Base-by-base conservation (phyloP, 53 echinoderm and acorn worm genomes). In the Zoroaster sp. region DNA sequence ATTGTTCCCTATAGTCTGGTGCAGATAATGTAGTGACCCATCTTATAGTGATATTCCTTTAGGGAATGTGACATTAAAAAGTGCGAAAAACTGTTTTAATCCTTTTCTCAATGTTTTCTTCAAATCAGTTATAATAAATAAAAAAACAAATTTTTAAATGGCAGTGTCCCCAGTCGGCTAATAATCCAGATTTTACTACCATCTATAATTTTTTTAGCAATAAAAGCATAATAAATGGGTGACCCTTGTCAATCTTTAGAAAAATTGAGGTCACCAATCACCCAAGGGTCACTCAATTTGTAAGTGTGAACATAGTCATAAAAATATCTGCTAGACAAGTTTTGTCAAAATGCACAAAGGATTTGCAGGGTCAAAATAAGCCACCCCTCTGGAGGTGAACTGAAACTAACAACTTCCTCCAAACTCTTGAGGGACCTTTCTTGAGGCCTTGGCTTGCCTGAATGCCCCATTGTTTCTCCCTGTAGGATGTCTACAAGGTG, bases 401-500 rank as follows among this genome's bases (percentile, higher is more conserved):
- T 7, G 21, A 59, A 28, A 59, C 63, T 59, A 73, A 34, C 35
- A 5, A 40, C 51, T 33, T 35, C 75, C 75, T 51, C 34, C 45
- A 75, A 46, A 5, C 33, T 28, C 63, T 18, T 59, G 17, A 53
- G 55, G 39, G 43, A 10, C 31, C 47, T 51, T 25, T 49, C 25
- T 28, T 18, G 78, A 54, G 34, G 78, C 63, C 78, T 45, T 35
- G 78, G 39, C 79, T 59, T 59, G 3, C 30, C 41, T 81, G 81
- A 81, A 21, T 66, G 42, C 66, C 30, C 30, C 42, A 41, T 66
- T 66, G 65, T 65, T 5, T 37, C 81, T 81, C 81, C 43, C 81
- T 41, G 81, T 66, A 38, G 65, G 81, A 81, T 4, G 45, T 81
- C 81, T 4, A 4, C 81, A 81, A 81, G 68, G 81, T 67, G 66